These are phyloP conservation scores for Pinna nobilis DNA, from an alignment of 1,140 invertebrate species.

Conservation along the genomic window DNA sequence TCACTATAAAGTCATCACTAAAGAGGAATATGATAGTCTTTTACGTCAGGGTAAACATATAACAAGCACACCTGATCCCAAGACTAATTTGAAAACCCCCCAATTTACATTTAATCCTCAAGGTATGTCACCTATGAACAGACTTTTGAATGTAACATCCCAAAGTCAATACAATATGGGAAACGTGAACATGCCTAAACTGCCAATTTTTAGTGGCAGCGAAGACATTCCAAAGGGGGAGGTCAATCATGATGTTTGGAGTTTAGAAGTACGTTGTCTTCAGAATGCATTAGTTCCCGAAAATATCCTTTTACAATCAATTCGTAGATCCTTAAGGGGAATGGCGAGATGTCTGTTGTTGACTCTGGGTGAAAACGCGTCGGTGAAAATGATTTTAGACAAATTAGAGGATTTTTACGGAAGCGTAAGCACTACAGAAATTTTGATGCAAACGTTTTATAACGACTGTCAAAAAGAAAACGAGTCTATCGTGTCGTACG, in stretches of 20 bases:
- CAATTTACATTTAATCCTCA: no score
- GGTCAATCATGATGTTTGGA: constrained; percentile 4
- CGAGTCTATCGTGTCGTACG: constrained; percentile 3
- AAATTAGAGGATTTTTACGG: constrained; percentile 22
- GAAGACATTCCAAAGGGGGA: constrained; percentile 5
- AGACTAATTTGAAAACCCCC: no score
- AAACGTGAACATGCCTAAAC: neutral
- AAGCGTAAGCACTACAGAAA: constrained; percentile 7
- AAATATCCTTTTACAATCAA: neutral
- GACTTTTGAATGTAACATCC: neutral
- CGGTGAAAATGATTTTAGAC: neutral
- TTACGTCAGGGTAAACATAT: no score
- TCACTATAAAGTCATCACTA: constrained; percentile 1
- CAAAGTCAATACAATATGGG: no score
- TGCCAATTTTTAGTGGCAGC: neutral
- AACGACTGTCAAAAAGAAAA: constrained; percentile 9
- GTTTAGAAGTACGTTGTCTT: constrained; percentile 3
- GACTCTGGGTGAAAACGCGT: constrained; percentile 1
- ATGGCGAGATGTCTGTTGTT: neutral
- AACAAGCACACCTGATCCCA: no score
- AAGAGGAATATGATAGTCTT: constrained; percentile 7
- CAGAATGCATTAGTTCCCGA: neutral
- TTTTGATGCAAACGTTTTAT: constrained; percentile 2
- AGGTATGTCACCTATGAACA: neutral
- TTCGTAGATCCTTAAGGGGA: constrained; percentile 15